Conservation (phyloP, 2,113 vertebrate genomes). For the Hydrolagus affinis region DNA sequence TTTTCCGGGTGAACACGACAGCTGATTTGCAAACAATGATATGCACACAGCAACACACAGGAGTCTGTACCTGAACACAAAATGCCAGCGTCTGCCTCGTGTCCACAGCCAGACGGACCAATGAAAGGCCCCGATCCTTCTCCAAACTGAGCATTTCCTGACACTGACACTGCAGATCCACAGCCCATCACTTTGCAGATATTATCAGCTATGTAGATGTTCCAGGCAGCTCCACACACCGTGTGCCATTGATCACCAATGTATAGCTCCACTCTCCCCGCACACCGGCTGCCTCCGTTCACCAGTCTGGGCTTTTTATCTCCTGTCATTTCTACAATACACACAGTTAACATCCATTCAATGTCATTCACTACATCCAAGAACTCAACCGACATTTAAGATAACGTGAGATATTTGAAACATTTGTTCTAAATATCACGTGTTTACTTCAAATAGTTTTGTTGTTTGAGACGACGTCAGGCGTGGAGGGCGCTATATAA, state of each 20-base stretch:
- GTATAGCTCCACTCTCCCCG: not conserved
- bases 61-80: constrained; percentile 1
- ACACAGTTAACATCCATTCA: no score
- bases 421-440: no score
- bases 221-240: not conserved
- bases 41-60: not conserved
- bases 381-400: no score
- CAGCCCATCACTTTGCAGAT: not conserved
- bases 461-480: no score
- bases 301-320: not conserved
- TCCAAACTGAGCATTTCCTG: constrained; percentile 1
- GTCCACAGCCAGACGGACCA: not conserved
- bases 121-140: not conserved
- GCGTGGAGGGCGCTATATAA: no score
- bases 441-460: no score
- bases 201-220: not conserved
- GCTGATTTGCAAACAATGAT: not conserved
- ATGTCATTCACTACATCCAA: no score
- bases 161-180: not conserved
- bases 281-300: constrained; percentile 6
- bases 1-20: no score
- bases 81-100: not conserved
- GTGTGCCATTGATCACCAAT: not conserved
- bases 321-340: not conserved
- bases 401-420: no score